Conservation (phyloP, 2,888 invertebrate genomes). For the Patella depressa region DNA sequence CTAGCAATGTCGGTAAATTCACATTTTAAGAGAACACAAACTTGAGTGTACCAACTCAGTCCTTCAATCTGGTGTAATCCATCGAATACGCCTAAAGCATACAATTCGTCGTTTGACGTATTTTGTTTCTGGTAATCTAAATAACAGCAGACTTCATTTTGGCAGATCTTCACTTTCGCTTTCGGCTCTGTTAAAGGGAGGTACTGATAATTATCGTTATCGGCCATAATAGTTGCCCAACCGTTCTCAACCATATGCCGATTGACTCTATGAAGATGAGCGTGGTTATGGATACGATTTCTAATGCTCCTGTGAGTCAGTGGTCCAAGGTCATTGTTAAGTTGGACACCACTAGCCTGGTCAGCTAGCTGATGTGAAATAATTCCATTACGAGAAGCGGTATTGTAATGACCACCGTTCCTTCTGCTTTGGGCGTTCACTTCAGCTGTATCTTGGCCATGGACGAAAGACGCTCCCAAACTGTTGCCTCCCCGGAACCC, state of each 20-base stretch:
- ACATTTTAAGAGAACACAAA: slow-evolving; percentile 48
- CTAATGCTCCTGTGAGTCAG: neutral
- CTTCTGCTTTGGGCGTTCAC: neutral
- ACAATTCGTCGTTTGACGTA: slow-evolving; percentile 32
- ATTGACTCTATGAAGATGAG: neutral
- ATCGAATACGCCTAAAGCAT: slow-evolving; percentile 54
- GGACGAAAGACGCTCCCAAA: neutral
- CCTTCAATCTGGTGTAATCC: slow-evolving; percentile 48
- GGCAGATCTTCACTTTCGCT: slow-evolving; percentile 43
- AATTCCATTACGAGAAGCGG: neutral
- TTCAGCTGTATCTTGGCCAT: neutral
- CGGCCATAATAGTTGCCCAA: neutral
- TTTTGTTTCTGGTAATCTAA: slow-evolving; percentile 33
- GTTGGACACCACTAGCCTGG: neutral
- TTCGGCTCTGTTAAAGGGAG: slow-evolving; percentile 18
- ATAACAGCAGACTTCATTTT: slow-evolving; percentile 47
- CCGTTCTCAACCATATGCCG: slow-evolving; percentile 7
- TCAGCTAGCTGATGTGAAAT: no score
- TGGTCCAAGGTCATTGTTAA: neutral
- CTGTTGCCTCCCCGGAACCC: neutral
- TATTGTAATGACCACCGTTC: neutral
- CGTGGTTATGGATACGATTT: no score
- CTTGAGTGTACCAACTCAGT: slow-evolving; percentile 44
- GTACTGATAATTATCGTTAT: neutral
- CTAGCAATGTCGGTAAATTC: slow-evolving; percentile 15